Evolutionary conservation across 1,140 invertebrate species (phyloP), one percentile per base, ranked within the genome.

Genomic region (Homalodisca vitripennis): DNA sequence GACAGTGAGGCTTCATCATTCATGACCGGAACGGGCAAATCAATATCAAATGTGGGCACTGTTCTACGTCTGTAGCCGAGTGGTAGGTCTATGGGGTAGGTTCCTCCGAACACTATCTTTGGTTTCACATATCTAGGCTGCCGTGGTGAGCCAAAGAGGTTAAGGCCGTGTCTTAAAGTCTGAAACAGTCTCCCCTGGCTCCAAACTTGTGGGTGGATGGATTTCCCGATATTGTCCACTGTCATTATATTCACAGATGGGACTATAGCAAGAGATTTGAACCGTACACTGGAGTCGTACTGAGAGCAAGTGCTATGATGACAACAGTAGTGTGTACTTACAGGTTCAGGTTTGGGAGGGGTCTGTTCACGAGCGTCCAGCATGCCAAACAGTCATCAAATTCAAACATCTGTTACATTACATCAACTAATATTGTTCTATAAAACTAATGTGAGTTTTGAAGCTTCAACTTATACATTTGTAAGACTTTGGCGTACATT

Each of bases 61-160:
- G 51, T 57, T 62, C 27, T 41, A 27, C 3, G 27, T n/a, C 41
- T 67, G 14, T 6, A 67, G 1, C 22, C 47, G 22, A 74, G 78
- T 29, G 90, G 89, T 72, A 84, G 81, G 76, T 92, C 91, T 55
- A 93, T 92, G 1, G 90, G 90, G 81, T 86, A 93, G 3, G 91
- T 93, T 32, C 91, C 91, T 64, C 90, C 90, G 76, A 92, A 93
- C 46, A 93, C 83, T 0, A 91, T 78, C 26, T 74, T 72, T 17
- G 69, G 89, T 87, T 75, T 87, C 17, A 27, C n/a, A n/a, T n/a
- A n/a, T n/a, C n/a, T n/a, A n/a, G 34, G 17, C 17, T 41, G 17
- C 34, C 17, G 34, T 41, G 6, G 6, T 41, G 34, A 41, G 17
- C 17, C 6, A 41, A 41, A 41, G 6, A 41, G 17, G 17, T 17